A percentile compares a stretch with the other conserved stretches of the same genome.
These are phyloP conservation scores for Erebia ligea DNA, from an alignment of 2,888 invertebrate species.

Conservation along the genomic window DNA sequence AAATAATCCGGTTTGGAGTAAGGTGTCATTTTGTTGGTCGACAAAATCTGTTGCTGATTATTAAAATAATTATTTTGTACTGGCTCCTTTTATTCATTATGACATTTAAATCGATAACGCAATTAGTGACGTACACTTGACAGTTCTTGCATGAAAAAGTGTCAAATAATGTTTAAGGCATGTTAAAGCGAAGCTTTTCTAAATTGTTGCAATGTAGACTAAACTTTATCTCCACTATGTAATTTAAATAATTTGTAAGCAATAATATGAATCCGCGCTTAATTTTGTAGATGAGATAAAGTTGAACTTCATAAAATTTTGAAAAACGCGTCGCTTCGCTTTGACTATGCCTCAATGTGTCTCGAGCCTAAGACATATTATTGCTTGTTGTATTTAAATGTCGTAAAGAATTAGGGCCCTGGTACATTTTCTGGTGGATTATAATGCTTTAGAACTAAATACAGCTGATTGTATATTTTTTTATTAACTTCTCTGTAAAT, in stretches of 20 bases:
- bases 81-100: slow-evolving; percentile 16
- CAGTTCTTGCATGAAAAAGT: neutral
- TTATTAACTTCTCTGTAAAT: slow-evolving; percentile 71
- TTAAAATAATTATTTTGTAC: slow-evolving; percentile 29
- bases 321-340: neutral
- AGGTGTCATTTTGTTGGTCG: slow-evolving; percentile 34
- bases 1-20: slow-evolving; percentile 43
- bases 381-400: neutral
- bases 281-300: too few relatives aligned
- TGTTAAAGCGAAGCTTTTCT: neutral
- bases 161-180: neutral
- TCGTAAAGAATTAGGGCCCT: neutral
- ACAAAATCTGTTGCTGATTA: slow-evolving; percentile 32
- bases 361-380: neutral
- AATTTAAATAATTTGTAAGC: too few relatives aligned
- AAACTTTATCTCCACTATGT: too few relatives aligned
- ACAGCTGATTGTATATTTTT: slow-evolving; percentile 39
- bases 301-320: neutral
- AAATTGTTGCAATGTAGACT: too few relatives aligned
- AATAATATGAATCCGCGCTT: too few relatives aligned
- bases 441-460: slow-evolving; percentile 2
- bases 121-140: neutral
- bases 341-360: neutral
- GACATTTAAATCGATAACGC: neutral
- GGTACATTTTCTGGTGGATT: slow-evolving; percentile 9